Conservation (phyloP, 2,113 vertebrate genomes). For the Atherinomorus stipes region DNA sequence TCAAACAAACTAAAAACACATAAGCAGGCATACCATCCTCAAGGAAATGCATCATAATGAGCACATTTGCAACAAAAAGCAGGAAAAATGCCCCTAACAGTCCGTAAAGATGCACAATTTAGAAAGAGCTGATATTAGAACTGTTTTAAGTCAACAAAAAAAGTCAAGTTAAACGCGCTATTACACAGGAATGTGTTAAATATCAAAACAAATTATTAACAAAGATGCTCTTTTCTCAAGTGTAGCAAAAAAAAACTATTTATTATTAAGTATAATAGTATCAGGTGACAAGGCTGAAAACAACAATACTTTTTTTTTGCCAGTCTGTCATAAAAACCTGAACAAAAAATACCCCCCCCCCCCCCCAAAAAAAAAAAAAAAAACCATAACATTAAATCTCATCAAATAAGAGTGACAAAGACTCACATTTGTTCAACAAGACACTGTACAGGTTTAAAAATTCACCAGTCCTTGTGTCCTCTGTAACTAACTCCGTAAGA, state of each 20-base stretch:
- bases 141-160: slow-evolving; percentile 41
- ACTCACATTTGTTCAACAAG: slow-evolving; percentile 78
- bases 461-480: slow-evolving; percentile 36
- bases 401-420: slow-evolving; percentile 66
- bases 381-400: slow-evolving; percentile 31
- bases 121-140: slow-evolving; percentile 41
- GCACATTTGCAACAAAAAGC: slow-evolving; percentile 54
- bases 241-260: slow-evolving; percentile 78
- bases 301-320: slow-evolving; percentile 62
- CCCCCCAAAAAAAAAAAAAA: not conserved
- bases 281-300: slow-evolving; percentile 74
- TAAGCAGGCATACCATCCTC: slow-evolving; percentile 55
- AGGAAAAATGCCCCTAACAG: slow-evolving; percentile 71
- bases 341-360: too few relatives aligned
- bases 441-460: slow-evolving; percentile 71
- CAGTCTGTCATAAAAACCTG: slow-evolving; percentile 74
- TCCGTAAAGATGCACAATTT: slow-evolving; percentile 51
- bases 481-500: slow-evolving; percentile 8
- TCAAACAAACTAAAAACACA: slow-evolving; percentile 68
- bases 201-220: slow-evolving; percentile 80
- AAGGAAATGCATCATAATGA: slow-evolving; percentile 49
- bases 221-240: slow-evolving; percentile 77
- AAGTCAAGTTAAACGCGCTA: slow-evolving; percentile 68
- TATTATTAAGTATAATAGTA: slow-evolving; percentile 68
- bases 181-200: slow-evolving; percentile 83